Evolutionary conservation across 1,140 invertebrate species (phyloP).

Genomic region (Grapholita molesta): DNA sequence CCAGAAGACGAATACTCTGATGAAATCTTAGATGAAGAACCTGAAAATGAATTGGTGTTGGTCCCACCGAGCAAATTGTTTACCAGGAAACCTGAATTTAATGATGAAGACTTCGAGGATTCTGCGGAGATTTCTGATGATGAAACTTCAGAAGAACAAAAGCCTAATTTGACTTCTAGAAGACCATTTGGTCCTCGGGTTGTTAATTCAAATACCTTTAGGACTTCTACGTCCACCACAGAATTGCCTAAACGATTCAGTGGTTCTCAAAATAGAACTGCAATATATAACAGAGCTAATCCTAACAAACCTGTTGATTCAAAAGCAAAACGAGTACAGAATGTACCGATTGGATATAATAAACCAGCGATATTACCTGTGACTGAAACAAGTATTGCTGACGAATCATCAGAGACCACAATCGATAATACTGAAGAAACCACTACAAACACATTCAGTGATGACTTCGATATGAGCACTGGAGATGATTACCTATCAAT

Average conservation of each 20-base stretch:
- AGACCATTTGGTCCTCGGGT: conserved; percentile 59
- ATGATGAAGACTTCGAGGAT: conserved; percentile 17
- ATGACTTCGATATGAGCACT: conserved; percentile 18
- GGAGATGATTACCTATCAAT: conserved; percentile 53
- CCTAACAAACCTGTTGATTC: conserved; percentile 50
- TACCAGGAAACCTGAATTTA: conserved; percentile 57
- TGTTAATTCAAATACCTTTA: conserved; percentile 69
- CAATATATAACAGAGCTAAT: conserved; percentile 46
- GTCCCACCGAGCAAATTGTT: conserved; percentile 68
- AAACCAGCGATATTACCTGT: conserved; percentile 26
- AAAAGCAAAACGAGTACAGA: conserved; percentile 66
- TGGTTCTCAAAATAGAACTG: conserved; percentile 54
- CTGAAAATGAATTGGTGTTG: conserved; percentile 71
- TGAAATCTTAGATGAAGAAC: conserved; percentile 71
- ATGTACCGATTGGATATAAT: conserved; percentile 62
- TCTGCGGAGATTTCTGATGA: conserved; percentile 38
- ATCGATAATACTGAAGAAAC: conserved; percentile 13
- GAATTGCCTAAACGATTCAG: conserved; percentile 49
- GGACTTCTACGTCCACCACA: conserved; percentile 60
- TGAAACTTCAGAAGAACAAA: conserved; percentile 47
- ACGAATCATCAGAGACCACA: conserved; percentile 22
- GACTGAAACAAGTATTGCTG: conserved; percentile 37
- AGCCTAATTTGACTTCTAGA: conserved; percentile 41
- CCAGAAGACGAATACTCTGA: conserved; percentile 73
- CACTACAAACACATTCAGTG: conserved; percentile 11